These are phyloP conservation scores for Trichonephila clavata DNA, from an alignment of 1,140 invertebrate species.

Conservation along the genomic window DNA sequence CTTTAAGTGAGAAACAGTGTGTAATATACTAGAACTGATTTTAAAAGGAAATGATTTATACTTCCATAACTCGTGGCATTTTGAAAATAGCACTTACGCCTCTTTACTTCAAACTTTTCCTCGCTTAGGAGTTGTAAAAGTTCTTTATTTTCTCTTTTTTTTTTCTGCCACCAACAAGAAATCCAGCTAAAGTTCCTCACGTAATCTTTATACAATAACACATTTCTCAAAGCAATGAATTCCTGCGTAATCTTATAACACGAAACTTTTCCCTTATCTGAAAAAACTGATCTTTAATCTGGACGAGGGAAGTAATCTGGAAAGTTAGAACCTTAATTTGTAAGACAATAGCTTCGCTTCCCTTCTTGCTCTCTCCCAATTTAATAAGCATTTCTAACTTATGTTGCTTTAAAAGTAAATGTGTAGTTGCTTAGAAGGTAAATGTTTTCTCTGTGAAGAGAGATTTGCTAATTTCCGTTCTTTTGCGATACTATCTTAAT, in stretches of 20 bases:
- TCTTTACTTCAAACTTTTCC: neutral
- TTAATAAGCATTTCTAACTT: conserved; percentile 19
- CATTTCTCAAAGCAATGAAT: neutral
- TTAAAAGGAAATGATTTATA: too few relatives aligned
- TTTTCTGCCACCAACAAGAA: neutral
- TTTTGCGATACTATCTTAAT: neutral
- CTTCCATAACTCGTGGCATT: neutral
- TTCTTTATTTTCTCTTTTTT: neutral
- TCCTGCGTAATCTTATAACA: conserved; percentile 44
- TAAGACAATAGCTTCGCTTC: neutral
- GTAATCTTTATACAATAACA: conserved; percentile 34
- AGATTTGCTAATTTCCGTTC: conserved; percentile 1
- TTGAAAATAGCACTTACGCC: neutral
- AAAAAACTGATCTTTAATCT: conserved; percentile 43
- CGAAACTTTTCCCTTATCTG: neutral
- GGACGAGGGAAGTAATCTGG: conserved; percentile 23
- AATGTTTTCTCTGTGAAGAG: neutral
- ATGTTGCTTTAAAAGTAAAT: conserved; percentile 3
- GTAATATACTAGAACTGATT: too few relatives aligned
- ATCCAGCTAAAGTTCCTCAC: neutral
- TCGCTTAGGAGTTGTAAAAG: neutral
- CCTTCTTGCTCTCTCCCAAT: neutral
- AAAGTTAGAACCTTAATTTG: conserved; percentile 9
- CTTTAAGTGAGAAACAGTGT: too few relatives aligned
- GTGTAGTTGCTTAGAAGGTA: neutral